Evolutionary conservation across 1,140 invertebrate genomes (phyloP), one percentile per base, ranked within the genome.

Genomic region (Drosophila novamexicana): DNA sequence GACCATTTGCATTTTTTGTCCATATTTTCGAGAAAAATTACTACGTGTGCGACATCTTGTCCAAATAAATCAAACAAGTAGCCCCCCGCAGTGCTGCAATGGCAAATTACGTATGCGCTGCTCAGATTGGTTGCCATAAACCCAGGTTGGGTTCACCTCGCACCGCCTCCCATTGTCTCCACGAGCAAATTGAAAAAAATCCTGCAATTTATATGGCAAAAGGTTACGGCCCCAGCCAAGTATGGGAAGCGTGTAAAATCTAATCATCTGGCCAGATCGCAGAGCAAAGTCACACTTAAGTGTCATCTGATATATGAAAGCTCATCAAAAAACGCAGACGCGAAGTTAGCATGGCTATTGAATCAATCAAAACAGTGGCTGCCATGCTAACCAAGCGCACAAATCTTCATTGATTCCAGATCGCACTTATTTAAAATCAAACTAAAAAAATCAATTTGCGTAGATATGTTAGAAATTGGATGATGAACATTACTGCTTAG

Each of bases 31-130:
- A 75, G 68, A 62, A 70, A 81, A 81, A 84, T 81, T 71, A 78
- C 69, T 86, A 78, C 72, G 77, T 86, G 77, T 85, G 78, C 79
- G 81, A 86, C 82, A 85, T 86, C 66, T 86, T 77, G 82, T 73
- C 64, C 58, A 86, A 86, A 85, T 85, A 85, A 85, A 85, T 85
- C 82, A 85, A 81, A 42, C n/a, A 47, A 49, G 36, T 42, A 36
- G 40, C 6, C 6, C 9, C 12, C 32, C 18, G 12, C 16, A 7
- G 32, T 29, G 3, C 9, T 22, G 9, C 40, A 45, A 0, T n/a
- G 16, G 52, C 52, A 62, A 81, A 85, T 84, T 84, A 61, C 39
- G 61, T 67, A 79, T 80, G 72, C 67, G 52, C 22, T 77, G 65
- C 53, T 75, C 77, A 77, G 82, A 86, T 84, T 84, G 85, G 77